Percentiles rank a stretch among this genome's conserved stretches.
phyloP scores from a whole-genome alignment of 2,797 vertebrate species.

The Gymnothorax reevesii region DNA sequence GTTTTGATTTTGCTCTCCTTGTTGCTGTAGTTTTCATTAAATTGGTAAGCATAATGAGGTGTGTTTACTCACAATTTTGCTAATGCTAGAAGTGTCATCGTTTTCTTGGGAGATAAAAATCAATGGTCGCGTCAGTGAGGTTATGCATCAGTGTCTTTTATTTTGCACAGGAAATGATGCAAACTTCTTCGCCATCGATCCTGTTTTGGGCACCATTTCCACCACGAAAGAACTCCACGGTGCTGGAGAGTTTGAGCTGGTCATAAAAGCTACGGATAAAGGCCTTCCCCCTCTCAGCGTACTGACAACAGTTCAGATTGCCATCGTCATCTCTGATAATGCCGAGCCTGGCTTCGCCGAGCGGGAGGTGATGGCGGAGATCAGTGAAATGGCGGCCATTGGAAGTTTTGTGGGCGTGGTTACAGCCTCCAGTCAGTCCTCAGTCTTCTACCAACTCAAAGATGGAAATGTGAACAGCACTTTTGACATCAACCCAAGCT shows the following conservation, averaged over 20 bases:
- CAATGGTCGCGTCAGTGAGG: slow-evolving; percentile 15
- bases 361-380: slow-evolving; percentile 86
- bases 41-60: slow-evolving; percentile 23
- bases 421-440: slow-evolving; percentile 87
- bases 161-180: slow-evolving; percentile 84
- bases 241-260: slow-evolving; percentile 85
- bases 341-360: slow-evolving; percentile 86
- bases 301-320: slow-evolving; percentile 77
- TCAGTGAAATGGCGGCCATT: slow-evolving; percentile 80
- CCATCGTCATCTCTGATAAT: slow-evolving; percentile 91
- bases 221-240: slow-evolving; percentile 90
- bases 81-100: slow-evolving; percentile 19
- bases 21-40: slow-evolving; percentile 29
- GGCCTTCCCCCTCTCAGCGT: slow-evolving; percentile 83
- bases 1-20: slow-evolving; percentile 23
- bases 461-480: slow-evolving; percentile 81
- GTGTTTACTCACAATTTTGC: neutral
- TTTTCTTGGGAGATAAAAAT: slow-evolving; percentile 33
- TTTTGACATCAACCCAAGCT: slow-evolving; percentile 93
- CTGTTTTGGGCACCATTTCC: slow-evolving; percentile 85
- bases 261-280: slow-evolving; percentile 86
- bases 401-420: slow-evolving; percentile 89
- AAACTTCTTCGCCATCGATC: slow-evolving; percentile 89
- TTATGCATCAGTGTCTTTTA: slow-evolving; percentile 17
- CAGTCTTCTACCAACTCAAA: slow-evolving; percentile 92